phyloP scores from a whole-genome alignment of 2,113 vertebrate genomes.

The Baryphthengus martii region DNA sequence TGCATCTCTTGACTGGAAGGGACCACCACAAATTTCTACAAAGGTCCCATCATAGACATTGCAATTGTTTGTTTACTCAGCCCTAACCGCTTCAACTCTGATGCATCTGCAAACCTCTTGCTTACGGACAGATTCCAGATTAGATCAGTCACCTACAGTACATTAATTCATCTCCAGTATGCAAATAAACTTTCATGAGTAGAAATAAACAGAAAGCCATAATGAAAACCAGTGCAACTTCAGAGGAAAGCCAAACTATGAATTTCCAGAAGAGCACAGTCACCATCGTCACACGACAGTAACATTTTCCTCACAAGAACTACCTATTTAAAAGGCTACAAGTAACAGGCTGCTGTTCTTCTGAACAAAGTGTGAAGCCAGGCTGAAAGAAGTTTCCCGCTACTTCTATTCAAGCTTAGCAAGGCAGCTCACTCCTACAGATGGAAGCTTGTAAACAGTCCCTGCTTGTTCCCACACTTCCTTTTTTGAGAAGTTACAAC shows the following conservation, averaged over 20 bases:
- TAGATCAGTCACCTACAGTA: background rate
- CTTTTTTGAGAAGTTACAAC: background rate
- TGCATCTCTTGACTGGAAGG: background rate
- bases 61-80: background rate
- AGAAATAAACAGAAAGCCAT: background rate
- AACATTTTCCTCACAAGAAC: background rate
- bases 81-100: background rate
- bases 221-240: background rate
- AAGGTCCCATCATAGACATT: fast-evolving
- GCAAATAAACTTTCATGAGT: background rate
- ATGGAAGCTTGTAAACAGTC: background rate
- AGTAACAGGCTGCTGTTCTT: background rate
- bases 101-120: background rate
- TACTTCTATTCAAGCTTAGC: background rate
- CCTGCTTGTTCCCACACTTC: background rate
- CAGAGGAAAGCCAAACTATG: background rate
- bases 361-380: background rate
- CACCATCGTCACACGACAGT: background rate
- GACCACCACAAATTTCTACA: background rate
- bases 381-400: background rate
- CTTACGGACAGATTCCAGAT: background rate
- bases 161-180: background rate
- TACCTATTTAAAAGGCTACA: background rate
- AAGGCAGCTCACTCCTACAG: background rate
- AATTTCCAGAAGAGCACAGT: background rate